Evolutionary conservation across 2,888 invertebrate species (phyloP), one percentile per base, ranked within the genome.

Genomic region (Drosophila vallismaia): DNA sequence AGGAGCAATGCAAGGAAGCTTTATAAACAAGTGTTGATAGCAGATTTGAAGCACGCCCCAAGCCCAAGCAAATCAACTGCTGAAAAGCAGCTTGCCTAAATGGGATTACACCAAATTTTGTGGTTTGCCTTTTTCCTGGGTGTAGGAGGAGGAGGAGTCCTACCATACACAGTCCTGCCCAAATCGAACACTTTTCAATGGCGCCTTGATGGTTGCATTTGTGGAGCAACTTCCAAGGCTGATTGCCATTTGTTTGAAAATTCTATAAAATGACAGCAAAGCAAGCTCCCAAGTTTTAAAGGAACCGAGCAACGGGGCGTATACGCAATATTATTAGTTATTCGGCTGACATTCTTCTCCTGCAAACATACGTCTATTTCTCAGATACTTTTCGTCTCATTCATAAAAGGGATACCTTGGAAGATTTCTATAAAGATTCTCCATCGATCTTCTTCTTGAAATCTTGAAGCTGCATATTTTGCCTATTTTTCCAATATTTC

Each of bases 11-110:
- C 19, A 19, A 33, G 51, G 12, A 26, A 46, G 49, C 31, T 77
- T 54, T 75, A 84, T 83, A 81, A 79, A 80, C 81, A 84, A 81
- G 84, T 81, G 81, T 83, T 80, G 84, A 83, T 81, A 75, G 66
- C 78, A 80, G 72, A 69, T 69, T 75, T 57, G 57, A 59, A 58
- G 78, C 74, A 76, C 69, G 66, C 62, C 58, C 63, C 60, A 67
- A 49, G 71, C 40, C 45, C 28, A 69, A 78, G 14, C 50, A 54
- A 60, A 76, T 68, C 73, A 29, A 49, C 73, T 64, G 68, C 59
- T 75, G 55, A 75, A 67, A 62, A 67, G 76, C 75, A 67, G 79
- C 75, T 76, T 76, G 59, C 71, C 80, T 84, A 80, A 73, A 83
- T 83, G 70, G 71, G 84, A 83, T 81, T 83, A 83, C 81, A 83